Conservation (phyloP, 2,797 vertebrate genomes). For the Acanthurus leucopareius region DNA sequence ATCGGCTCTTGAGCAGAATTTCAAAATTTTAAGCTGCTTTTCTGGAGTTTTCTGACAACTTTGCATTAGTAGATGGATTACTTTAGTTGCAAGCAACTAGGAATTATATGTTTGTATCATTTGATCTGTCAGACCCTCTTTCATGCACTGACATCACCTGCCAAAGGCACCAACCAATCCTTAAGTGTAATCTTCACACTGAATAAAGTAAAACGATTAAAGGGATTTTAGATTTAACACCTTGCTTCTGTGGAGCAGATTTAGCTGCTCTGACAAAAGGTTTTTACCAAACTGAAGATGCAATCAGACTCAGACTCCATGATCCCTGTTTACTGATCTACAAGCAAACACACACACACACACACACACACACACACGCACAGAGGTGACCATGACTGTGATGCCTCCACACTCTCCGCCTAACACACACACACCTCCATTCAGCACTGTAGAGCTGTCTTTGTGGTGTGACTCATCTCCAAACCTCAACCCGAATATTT, state of each 20-base stretch:
- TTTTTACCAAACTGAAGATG: constrained; percentile 1
- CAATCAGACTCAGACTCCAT: constrained; percentile 2
- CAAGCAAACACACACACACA: neutral
- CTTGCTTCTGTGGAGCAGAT: neutral
- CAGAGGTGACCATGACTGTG: neutral
- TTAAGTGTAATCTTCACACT: constrained; percentile 6
- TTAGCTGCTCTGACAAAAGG: neutral
- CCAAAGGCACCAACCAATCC: neutral
- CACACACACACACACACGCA: neutral
- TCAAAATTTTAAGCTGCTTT: neutral
- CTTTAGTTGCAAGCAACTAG: neutral
- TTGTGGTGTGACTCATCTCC: constrained; percentile 73
- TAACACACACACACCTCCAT: constrained; percentile 12
- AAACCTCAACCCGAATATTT: constrained; percentile 76
- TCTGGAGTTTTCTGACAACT: neutral
- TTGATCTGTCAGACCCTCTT: constrained; percentile 14
- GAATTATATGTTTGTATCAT: constrained; percentile 10
- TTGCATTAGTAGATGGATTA: constrained; percentile 1
- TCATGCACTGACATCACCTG: constrained; percentile 15
- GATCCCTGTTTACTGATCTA: neutral
- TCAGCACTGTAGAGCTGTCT: constrained; percentile 57
- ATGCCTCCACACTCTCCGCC: neutral
- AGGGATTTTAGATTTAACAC: constrained; percentile 21
- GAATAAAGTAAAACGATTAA: constrained; percentile 13
- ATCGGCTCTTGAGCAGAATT: neutral